Percentiles rank a stretch among this genome's conserved stretches.
These are phyloP conservation scores for Amphiprion percula DNA, from an alignment of 2,113 vertebrate genomes.

Conservation along the genomic window DNA sequence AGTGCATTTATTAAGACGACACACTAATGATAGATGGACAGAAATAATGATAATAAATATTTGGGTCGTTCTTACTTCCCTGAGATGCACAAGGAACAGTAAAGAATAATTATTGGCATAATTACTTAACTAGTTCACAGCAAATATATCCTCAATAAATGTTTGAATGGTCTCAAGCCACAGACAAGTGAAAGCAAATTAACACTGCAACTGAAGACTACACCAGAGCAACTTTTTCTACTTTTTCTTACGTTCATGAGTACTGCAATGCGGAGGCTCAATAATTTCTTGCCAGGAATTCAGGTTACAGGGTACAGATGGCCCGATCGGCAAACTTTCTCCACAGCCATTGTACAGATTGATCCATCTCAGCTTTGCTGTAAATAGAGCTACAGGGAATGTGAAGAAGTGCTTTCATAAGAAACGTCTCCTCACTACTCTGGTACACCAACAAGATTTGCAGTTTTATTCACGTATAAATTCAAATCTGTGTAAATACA, in stretches of 20 bases:
- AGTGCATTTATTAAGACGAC: constrained; percentile 17
- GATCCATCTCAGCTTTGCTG: neutral
- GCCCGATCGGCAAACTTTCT: constrained; percentile 14
- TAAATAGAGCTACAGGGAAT: neutral
- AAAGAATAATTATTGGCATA: neutral
- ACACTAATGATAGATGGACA: neutral
- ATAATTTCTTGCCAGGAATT: constrained; percentile 10
- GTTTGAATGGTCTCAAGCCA: neutral
- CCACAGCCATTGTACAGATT: constrained; percentile 13
- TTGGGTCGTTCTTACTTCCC: neutral
- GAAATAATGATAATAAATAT: too few species aligned
- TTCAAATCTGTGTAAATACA: neutral
- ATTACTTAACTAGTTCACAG: neutral
- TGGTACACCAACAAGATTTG: neutral
- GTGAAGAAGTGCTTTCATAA: constrained; percentile 2
- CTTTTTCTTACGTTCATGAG: constrained; percentile 1
- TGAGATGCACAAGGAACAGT: neutral
- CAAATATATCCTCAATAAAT: neutral
- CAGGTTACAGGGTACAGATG: constrained; percentile 14
- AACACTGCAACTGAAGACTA: neutral
- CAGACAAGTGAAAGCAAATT: neutral
- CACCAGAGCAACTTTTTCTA: neutral
- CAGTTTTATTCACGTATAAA: neutral
- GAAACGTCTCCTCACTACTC: neutral
- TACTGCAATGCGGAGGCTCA: constrained; percentile 17